A percentile compares a stretch with the other conserved stretches of the same genome.
Conservation (phyloP, 2,113 vertebrate genomes). For the Lophotis ruficrista region DNA sequence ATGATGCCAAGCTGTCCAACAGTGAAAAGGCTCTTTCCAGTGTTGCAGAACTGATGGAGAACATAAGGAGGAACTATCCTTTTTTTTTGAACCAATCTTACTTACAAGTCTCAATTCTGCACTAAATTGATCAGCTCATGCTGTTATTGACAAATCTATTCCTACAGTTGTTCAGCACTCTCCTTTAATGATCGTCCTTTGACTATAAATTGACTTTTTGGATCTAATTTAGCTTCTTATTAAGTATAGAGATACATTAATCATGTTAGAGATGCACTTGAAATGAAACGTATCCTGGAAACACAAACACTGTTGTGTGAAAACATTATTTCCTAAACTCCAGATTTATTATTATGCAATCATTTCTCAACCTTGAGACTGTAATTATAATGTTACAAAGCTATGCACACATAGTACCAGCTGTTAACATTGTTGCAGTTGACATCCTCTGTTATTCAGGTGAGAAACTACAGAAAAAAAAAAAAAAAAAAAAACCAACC, state of each 20-base stretch:
- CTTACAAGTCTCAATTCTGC: background rate
- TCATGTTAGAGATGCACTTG: background rate
- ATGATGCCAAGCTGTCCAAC: background rate
- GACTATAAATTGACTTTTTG: background rate
- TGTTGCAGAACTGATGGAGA: background rate
- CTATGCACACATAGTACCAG: background rate
- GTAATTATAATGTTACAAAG: background rate
- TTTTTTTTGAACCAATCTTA: background rate
- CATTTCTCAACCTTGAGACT: background rate
- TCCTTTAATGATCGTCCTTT: background rate
- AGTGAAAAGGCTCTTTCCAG: background rate
- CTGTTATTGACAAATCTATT: background rate
- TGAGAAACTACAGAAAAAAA: background rate
- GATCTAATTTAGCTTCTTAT: background rate
- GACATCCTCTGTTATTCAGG: background rate
- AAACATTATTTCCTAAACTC: background rate
- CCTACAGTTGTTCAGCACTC: background rate
- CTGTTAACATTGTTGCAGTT: background rate
- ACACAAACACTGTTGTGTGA: background rate
- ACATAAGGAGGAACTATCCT: background rate
- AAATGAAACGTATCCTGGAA: background rate
- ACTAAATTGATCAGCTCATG: background rate
- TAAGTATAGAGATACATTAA: background rate
- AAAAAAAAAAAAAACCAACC: too few species aligned
- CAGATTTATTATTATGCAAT: background rate